A percentile compares a stretch with the other conserved stretches of the same genome.
phyloP scores from a whole-genome alignment of 2,888 invertebrate species.

The Napeogenes inachia region DNA sequence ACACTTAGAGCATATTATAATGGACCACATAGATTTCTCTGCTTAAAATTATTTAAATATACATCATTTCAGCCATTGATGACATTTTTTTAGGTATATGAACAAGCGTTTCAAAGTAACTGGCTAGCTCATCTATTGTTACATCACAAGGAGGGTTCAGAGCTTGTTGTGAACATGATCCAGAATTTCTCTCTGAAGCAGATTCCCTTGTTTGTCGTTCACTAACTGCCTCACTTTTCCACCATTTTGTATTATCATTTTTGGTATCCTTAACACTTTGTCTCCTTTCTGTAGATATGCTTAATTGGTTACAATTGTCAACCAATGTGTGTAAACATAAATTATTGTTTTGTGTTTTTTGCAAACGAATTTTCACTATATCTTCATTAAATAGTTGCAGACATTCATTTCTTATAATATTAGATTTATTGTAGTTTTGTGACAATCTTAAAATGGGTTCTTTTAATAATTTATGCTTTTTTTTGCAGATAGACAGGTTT shows the following conservation, averaged over 20 bases:
- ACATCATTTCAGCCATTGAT: constrained; percentile 99
- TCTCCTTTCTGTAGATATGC: constrained; percentile 50
- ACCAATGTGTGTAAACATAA: constrained; percentile 62
- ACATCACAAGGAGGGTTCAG: constrained; percentile 87
- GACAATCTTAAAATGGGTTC: constrained; percentile 77
- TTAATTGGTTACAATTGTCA: constrained; percentile 65
- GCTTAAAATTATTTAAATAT: constrained; percentile 79
- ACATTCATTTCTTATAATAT: constrained; percentile 33
- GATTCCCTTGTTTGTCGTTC: constrained; percentile 42
- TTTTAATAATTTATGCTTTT: constrained; percentile 70
- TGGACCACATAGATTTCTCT: constrained; percentile 20
- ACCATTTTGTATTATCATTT: constrained; percentile 51
- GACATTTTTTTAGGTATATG: constrained; percentile 99
- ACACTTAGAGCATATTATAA: constrained; percentile 15
- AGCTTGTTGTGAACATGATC: constrained; percentile 88
- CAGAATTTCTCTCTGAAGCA: constrained; percentile 46
- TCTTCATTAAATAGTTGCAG: constrained; percentile 35
- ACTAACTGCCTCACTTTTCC: constrained; percentile 45
- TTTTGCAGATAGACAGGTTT: constrained; percentile 53
- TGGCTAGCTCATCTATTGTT: constrained; percentile 95
- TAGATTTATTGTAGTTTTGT: constrained; percentile 40
- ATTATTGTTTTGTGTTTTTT: constrained; percentile 37
- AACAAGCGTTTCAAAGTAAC: constrained; percentile 96
- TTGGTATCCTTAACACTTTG: constrained; percentile 31
- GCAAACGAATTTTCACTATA: constrained; percentile 22